Conservation (phyloP, 2,888 invertebrate species). For the Aleiodes alternator region DNA sequence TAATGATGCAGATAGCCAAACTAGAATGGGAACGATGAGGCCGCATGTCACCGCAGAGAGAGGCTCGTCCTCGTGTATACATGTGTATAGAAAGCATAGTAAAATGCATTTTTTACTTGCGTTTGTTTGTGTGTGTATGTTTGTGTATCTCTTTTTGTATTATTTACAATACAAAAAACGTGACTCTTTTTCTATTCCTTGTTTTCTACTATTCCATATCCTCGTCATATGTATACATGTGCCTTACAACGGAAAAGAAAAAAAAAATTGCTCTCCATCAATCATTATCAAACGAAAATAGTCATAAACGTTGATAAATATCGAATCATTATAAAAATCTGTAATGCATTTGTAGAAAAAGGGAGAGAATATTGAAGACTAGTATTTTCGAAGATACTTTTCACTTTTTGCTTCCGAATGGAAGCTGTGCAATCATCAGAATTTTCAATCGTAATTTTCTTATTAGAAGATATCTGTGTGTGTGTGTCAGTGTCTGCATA, state of each 20-base stretch:
- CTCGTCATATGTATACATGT: not conserved
- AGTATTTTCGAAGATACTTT: no score
- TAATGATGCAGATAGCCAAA: slow-evolving; percentile 71
- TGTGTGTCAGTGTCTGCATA: no score
- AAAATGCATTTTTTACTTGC: slow-evolving; percentile 49
- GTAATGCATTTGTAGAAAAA: no score
- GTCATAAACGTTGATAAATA: no score
- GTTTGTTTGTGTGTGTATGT: slow-evolving; percentile 43
- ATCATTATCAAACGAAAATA: not conserved
- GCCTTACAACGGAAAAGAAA: slow-evolving; percentile 12
- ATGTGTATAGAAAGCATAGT: slow-evolving; percentile 42
- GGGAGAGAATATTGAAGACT: no score
- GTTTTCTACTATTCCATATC: not conserved
- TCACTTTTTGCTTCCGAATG: no score
- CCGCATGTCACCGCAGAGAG: slow-evolving; percentile 55
- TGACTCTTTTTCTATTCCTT: slow-evolving; percentile 49
- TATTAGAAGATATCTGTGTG: no score
- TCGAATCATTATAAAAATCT: no score
- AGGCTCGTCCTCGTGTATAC: slow-evolving; percentile 50
- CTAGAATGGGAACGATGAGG: slow-evolving; percentile 70
- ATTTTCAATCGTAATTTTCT: no score
- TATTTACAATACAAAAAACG: slow-evolving; percentile 64
- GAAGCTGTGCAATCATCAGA: no score
- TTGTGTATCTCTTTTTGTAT: slow-evolving; percentile 63
- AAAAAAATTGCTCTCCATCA: slow-evolving; percentile 3